phyloP scores from a whole-genome alignment of 2,888 invertebrate genomes.

The Heliconius aoede region DNA sequence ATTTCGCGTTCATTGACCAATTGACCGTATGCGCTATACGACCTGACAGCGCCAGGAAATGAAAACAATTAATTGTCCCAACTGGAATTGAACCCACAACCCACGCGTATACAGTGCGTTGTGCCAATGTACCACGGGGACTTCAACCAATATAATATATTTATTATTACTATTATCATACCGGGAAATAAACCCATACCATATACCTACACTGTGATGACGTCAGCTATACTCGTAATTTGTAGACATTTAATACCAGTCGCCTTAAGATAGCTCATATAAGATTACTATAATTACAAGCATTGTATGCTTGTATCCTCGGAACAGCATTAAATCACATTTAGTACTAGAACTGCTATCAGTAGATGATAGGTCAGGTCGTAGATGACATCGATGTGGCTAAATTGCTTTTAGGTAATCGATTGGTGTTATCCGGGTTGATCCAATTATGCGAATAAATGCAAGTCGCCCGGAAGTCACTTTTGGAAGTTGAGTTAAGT shows the following conservation, averaged over 20 bases:
- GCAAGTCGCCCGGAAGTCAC: constrained; percentile 33
- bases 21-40: too few species aligned
- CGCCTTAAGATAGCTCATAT: neutral
- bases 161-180: neutral
- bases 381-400: constrained; percentile 32
- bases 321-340: constrained; percentile 31
- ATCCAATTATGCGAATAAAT: constrained; percentile 40
- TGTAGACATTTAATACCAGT: neutral
- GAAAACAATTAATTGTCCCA: neutral
- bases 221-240: neutral
- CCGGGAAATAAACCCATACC: neutral
- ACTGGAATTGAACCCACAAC: neutral
- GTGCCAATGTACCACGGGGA: too few species aligned
- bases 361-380: constrained; percentile 36
- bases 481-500: constrained; percentile 25
- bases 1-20: too few species aligned
- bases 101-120: neutral
- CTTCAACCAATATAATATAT: too few species aligned
- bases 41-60: neutral
- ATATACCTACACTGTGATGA: neutral
- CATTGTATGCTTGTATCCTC: constrained; percentile 14
- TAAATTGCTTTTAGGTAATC: constrained; percentile 38
- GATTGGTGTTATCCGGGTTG: constrained; percentile 33
- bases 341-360: constrained; percentile 37
- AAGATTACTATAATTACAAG: constrained; percentile 32